phyloP scores from a whole-genome alignment of 2,888 invertebrate species.

The Matsumyia berberina region DNA sequence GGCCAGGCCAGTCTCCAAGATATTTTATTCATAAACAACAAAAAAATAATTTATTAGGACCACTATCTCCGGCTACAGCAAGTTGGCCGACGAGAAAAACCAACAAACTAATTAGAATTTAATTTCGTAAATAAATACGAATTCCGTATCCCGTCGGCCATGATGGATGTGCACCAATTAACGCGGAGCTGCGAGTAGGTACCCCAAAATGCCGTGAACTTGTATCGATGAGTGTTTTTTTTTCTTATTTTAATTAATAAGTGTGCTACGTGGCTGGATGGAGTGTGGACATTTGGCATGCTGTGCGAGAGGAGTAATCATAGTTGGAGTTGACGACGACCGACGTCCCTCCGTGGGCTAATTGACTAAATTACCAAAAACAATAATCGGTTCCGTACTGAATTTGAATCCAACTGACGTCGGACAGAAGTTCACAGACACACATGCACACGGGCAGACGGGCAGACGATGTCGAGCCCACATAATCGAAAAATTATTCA shows the following conservation, averaged over 20 bases:
- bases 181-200: slow-evolving; percentile 46
- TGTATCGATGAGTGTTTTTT: background rate
- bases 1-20: background rate
- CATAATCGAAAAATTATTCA: slow-evolving; percentile 73
- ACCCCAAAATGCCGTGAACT: slow-evolving; percentile 30
- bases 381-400: slow-evolving; percentile 27
- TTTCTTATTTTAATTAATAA: slow-evolving; percentile 59
- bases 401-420: slow-evolving; percentile 1
- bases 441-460: background rate
- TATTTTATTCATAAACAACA: slow-evolving; percentile 54
- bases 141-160: slow-evolving; percentile 50
- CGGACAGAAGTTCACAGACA: slow-evolving; percentile 8
- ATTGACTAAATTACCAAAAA: slow-evolving; percentile 54
- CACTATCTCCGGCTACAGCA: slow-evolving; percentile 7
- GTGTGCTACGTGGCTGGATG: slow-evolving; percentile 7
- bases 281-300: slow-evolving; percentile 46
- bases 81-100: slow-evolving; percentile 23
- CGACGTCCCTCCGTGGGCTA: slow-evolving; percentile 5
- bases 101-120: slow-evolving; percentile 66
- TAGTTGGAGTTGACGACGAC: background rate
- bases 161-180: slow-evolving; percentile 72
- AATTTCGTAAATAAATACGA: slow-evolving; percentile 60
- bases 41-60: slow-evolving; percentile 50
- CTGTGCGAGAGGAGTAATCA: slow-evolving; percentile 38
- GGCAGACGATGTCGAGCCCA: slow-evolving; percentile 13